Percentiles rank a stretch among this genome's conserved stretches.
Evolutionary conservation across 2,797 vertebrate species (phyloP).

Genomic region (Halcyon smyrnensis): DNA sequence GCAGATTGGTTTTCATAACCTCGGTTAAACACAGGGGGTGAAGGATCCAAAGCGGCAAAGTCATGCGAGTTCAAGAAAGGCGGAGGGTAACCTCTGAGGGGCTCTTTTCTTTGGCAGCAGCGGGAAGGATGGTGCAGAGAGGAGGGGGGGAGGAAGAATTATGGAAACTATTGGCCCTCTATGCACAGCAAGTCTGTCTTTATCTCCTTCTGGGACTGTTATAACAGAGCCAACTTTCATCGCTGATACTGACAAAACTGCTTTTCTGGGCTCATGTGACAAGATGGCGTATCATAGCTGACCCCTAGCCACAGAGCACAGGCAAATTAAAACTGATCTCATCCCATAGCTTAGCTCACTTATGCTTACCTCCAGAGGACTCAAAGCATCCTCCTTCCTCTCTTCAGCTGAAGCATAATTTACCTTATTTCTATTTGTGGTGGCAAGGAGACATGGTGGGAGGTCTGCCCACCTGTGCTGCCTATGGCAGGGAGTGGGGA

Average conservation of each 20-base stretch:
- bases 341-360: not conserved
- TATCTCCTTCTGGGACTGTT: not conserved
- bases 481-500: not conserved
- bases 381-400: not conserved
- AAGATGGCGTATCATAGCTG: not conserved
- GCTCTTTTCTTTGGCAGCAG: slow-evolving; percentile 69
- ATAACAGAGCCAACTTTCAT: not conserved
- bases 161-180: not conserved
- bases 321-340: not conserved
- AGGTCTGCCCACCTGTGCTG: not conserved
- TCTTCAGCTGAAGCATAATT: not conserved
- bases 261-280: not conserved
- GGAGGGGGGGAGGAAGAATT: not conserved
- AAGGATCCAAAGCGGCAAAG: not conserved
- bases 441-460: not conserved
- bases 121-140: not conserved
- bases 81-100: slow-evolving; percentile 21
- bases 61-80: slow-evolving; percentile 45
- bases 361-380: not conserved
- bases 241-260: not conserved
- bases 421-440: not conserved
- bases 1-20: slow-evolving; percentile 64
- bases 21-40: slow-evolving; percentile 59
- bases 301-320: not conserved
- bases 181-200: not conserved